Percentiles rank a stretch among this genome's conserved stretches.
Conservation (phyloP, 2,888 invertebrate species). For the Polymixis flavicincta region DNA sequence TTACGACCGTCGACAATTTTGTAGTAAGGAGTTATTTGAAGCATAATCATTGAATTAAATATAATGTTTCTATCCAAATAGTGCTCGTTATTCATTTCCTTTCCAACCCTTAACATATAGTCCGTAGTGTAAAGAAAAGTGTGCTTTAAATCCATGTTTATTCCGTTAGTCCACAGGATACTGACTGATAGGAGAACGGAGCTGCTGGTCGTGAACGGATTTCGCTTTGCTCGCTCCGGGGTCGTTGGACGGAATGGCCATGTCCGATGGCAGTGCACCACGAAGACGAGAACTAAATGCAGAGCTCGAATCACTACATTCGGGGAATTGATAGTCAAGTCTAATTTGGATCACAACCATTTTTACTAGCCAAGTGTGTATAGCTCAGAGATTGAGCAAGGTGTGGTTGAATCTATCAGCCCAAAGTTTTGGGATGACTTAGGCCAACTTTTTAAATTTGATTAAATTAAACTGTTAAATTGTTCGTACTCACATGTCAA, state of each 20-base stretch:
- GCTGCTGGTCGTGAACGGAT: conserved; percentile 55
- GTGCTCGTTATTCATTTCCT: conserved; percentile 1
- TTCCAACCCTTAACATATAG: not conserved
- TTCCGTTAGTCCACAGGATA: conserved; percentile 47
- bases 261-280: conserved; percentile 72
- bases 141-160: conserved; percentile 12
- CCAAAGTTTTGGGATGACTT: not conserved
- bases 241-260: conserved; percentile 56
- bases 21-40: conserved; percentile 58
- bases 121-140: not conserved
- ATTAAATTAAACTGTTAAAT: not conserved
- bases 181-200: conserved; percentile 47
- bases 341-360: conserved; percentile 58
- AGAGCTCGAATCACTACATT: conserved; percentile 68
- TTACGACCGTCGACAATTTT: conserved; percentile 62
- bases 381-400: too few species aligned
- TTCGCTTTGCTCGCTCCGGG: conserved; percentile 67
- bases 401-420: not conserved
- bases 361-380: conserved; percentile 12
- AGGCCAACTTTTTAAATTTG: not conserved
- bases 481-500: not conserved
- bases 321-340: conserved; percentile 40
- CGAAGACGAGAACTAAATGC: conserved; percentile 68
- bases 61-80: conserved; percentile 8
- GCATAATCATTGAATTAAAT: conserved; percentile 56